Evolutionary conservation across 1,140 invertebrate species (phyloP).

Genomic region (Cheumatopsyche charites): DNA sequence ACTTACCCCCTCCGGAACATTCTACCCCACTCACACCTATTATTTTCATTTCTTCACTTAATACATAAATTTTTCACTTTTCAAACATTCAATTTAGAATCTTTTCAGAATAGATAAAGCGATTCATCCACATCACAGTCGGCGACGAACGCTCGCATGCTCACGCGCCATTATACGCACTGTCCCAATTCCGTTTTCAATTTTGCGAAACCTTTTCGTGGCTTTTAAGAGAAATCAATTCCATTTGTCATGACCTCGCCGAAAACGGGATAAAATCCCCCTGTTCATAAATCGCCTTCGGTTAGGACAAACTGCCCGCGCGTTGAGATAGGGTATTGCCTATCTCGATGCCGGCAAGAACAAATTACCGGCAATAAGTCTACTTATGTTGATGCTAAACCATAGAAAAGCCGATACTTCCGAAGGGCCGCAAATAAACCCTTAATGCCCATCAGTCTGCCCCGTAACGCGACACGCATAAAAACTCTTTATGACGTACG

Average conservation of each 20-base stretch:
- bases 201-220: conserved; percentile 17
- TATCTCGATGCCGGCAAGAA: conserved; percentile 36
- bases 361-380: conserved; percentile 39
- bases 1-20: too few species aligned
- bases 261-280: conserved; percentile 31
- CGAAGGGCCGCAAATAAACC: conserved; percentile 27
- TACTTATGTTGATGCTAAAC: conserved; percentile 33
- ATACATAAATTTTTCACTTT: too few species aligned
- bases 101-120: neutral
- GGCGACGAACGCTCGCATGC: neutral
- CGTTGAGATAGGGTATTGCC: conserved; percentile 33
- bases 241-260: conserved; percentile 33
- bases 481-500: conserved; percentile 29
- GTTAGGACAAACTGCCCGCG: conserved; percentile 35
- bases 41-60: too few species aligned
- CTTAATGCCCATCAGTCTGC: conserved; percentile 34
- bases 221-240: conserved; percentile 29
- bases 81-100: too few species aligned
- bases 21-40: too few species aligned
- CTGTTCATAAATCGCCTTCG: conserved; percentile 38
- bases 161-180: neutral
- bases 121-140: neutral
- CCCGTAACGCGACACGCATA: conserved; percentile 7
- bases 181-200: neutral
- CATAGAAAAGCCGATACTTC: conserved; percentile 22